A percentile compares a stretch with the other conserved stretches of the same genome.
These are phyloP conservation scores for Cheirogaleus medius DNA, from an alignment of 2,113 vertebrate genomes.

Conservation along the genomic window DNA sequence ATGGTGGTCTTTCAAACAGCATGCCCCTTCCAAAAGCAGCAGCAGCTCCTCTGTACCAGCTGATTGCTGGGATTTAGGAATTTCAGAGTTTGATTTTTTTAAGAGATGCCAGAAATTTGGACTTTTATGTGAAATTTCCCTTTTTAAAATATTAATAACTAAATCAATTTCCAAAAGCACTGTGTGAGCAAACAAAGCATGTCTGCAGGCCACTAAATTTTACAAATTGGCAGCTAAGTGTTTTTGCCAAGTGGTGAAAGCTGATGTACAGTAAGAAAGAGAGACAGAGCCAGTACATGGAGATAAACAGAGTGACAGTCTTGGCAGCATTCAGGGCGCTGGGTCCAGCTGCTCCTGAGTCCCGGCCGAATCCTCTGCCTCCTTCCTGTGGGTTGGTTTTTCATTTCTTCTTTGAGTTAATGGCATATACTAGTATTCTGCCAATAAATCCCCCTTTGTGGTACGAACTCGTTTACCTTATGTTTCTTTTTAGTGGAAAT, in stretches of 20 bases:
- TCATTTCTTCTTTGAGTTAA: background rate
- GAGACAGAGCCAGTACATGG: background rate
- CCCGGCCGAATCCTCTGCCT: rapidly evolving
- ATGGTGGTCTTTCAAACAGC: background rate
- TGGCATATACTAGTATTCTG: background rate
- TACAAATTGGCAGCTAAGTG: background rate
- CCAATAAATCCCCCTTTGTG: background rate
- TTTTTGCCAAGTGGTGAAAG: background rate
- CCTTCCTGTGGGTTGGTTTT: background rate
- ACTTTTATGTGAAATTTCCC: slow-evolving; percentile 22
- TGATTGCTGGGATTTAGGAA: background rate
- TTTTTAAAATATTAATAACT: slow-evolving; percentile 26
- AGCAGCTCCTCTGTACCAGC: background rate
- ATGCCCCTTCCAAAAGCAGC: background rate
- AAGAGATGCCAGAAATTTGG: background rate
- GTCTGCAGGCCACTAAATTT: background rate
- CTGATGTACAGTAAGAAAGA: background rate
- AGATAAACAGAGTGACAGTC: background rate
- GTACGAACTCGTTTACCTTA: background rate
- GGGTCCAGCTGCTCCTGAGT: background rate
- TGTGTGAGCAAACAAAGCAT: slow-evolving; percentile 9
- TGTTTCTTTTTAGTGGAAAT: background rate
- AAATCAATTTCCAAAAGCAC: slow-evolving; percentile 5
- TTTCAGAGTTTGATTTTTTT: background rate
- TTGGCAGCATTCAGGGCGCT: background rate